Evolutionary conservation across 2,797 vertebrate genomes (phyloP), one percentile per base, ranked within the genome.

Genomic region (Taeniopygia guttata): DNA sequence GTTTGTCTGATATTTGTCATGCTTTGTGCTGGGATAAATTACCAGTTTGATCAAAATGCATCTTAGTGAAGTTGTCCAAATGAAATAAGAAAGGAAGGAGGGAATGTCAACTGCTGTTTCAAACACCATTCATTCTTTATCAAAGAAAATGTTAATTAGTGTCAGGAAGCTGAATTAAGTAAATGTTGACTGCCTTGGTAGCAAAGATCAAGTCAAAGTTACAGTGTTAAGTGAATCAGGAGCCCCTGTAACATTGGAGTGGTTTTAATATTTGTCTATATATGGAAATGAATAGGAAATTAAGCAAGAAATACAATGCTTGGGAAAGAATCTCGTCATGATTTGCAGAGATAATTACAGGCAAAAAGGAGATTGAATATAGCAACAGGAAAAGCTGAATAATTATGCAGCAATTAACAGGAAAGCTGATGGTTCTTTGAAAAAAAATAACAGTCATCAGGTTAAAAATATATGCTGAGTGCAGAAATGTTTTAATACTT

Each of bases 401-500:
- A 97, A 97, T 96, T 97, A 91, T 80, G 70, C 69, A 67, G 94
- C 94, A 96, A 97, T 97, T 97, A 96, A 86, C 87, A 93, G 89
- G 70, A 93, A 89, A 74, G 92, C 92, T 96, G 91, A 73, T 96
- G 78, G 43, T 78, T 95, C 90, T 96, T 95, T 62, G 80, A 52
- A 92, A 88, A 88, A 96, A 94, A 85, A 77, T 43, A 87, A 29
- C 55, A 88, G 87, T 79, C 82, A 89, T 96, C 3, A 13, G 83
- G 73, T 94, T 97, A 96, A 97, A 97, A 97, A 96, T 96, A 92
- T 96, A 96, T 93, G 73, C 89, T 95, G 77, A 96, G 85, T 87
- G 77, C 51, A 77, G 76, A 95, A 95, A 89, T 93, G 89, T 92
- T 96, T 96, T 93, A 96, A 81, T 95, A 95, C 89, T 90, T 72